Evolutionary conservation across 2,113 vertebrate species (phyloP), one percentile per base, ranked within the genome.

Genomic region (Turdus rufiventris): DNA sequence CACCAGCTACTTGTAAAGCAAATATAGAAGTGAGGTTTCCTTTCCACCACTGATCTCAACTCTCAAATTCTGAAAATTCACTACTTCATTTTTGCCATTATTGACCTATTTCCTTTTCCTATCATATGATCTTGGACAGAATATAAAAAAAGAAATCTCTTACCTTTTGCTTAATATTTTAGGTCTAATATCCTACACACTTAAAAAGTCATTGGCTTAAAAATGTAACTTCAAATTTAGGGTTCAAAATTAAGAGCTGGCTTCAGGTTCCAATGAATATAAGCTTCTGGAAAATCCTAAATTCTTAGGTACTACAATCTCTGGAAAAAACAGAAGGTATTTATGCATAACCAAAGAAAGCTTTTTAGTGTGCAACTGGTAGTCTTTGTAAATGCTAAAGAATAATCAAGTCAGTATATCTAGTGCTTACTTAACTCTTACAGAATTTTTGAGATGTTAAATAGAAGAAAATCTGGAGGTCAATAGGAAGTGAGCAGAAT

Each of bases 1-100:
- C 6, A 57, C 3, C 34, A 24, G 16, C 18, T 75, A 50, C 25
- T 48, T 43, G 3, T 50, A 79, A 78, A 72, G 8, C 6, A 84
- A 73, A 72, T 21, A 6, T 6, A 38, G 2, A 4, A 2, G 14
- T 43, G 8, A 10, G 3, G 3, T n/a, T 63, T 50, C 10, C 24
- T 48, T 43, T 67, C 62, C 18, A 89, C 1, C 5, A 31, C 18
- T 40, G 5, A 34, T 23, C 2, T 16, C 23, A 71, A 7, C 6
- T 10, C 5, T 68, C 50, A 80, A 11, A 47, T 63, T 67, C 47
- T 83, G 33, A 71, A 74, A 78, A 33, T 9, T 0, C 14, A 33
- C 6, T n/a, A 53, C 13, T 40, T 77, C 5, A 8, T 60, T 70
- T 71, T 71, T 82, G 26, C 34, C 15, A 31, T 38, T 15, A 9